These are phyloP conservation scores for Cantharis nigra DNA, from an alignment of 2,888 invertebrate species.

Conservation along the genomic window DNA sequence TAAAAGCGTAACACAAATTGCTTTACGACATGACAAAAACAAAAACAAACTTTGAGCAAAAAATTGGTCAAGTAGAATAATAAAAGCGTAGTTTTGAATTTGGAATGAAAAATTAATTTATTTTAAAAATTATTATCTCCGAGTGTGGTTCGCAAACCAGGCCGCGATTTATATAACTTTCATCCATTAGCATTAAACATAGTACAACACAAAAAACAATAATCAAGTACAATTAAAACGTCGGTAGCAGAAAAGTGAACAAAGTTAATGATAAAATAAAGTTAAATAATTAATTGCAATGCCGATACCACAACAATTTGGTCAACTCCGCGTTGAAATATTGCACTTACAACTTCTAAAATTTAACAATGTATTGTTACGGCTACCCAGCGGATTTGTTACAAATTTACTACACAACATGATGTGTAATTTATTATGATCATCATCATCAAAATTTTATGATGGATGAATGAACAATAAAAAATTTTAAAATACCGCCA, in stretches of 20 bases:
- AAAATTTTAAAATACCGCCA: not conserved
- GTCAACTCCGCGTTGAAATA: constrained; percentile 8
- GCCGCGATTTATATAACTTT: not conserved
- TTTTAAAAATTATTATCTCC: not conserved
- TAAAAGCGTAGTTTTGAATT: not conserved
- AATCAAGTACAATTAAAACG: constrained; percentile 2
- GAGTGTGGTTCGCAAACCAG: not conserved
- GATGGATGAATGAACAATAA: not conserved
- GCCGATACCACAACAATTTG: constrained; percentile 8
- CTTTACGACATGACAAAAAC: not conserved
- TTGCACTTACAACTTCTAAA: not conserved
- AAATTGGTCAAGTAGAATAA: not conserved
- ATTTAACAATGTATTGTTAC: not conserved
- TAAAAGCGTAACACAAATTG: not conserved
- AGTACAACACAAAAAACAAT: not conserved
- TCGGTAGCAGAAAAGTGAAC: constrained; percentile 2
- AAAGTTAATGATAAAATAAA: constrained; percentile 1
- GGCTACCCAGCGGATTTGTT: not conserved
- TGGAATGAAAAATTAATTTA: not conserved
- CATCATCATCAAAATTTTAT: not conserved
- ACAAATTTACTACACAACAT: not conserved
- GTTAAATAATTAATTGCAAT: constrained; percentile 14
- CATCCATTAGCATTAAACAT: not conserved
- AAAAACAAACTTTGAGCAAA: not conserved
- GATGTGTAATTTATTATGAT: too few relatives aligned